phyloP scores from a whole-genome alignment of 2,113 vertebrate species.

The Alethe diademata region DNA sequence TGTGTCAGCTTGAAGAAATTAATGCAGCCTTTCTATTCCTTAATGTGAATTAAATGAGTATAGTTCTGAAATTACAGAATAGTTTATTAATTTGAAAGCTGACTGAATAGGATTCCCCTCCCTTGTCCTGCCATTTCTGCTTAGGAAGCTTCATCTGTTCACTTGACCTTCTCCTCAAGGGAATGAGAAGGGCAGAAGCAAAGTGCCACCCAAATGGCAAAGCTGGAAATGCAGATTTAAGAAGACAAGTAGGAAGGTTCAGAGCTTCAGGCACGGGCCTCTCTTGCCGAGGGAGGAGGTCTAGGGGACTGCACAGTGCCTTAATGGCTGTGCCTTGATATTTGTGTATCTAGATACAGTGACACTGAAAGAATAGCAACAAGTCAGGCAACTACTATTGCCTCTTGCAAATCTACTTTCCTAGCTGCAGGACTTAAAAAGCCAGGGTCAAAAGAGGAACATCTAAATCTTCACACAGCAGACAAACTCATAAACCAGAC shows the following conservation, averaged over 20 bases:
- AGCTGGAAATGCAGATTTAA: neutral
- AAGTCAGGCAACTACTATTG: neutral
- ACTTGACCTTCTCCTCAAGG: neutral
- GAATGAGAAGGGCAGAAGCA: neutral
- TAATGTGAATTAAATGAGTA: neutral
- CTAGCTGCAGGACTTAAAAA: neutral
- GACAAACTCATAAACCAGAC: neutral
- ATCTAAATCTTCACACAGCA: neutral
- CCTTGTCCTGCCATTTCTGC: neutral
- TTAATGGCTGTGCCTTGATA: neutral
- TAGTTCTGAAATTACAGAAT: neutral
- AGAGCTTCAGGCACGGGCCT: accelerated
- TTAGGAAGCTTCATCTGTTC: neutral
- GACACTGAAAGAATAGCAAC: neutral
- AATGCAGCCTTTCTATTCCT: neutral
- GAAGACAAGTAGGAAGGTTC: neutral
- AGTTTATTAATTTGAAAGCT: neutral
- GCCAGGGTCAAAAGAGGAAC: neutral
- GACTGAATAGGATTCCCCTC: neutral
- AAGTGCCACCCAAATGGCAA: neutral
- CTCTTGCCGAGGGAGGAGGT: neutral
- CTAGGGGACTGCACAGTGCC: accelerated
- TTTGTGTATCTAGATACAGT: neutral
- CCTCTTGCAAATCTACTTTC: neutral
- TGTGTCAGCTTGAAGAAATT: neutral